Evolutionary conservation across 2,888 invertebrate genomes (phyloP).

Genomic region (Diadegma fenestrale): DNA sequence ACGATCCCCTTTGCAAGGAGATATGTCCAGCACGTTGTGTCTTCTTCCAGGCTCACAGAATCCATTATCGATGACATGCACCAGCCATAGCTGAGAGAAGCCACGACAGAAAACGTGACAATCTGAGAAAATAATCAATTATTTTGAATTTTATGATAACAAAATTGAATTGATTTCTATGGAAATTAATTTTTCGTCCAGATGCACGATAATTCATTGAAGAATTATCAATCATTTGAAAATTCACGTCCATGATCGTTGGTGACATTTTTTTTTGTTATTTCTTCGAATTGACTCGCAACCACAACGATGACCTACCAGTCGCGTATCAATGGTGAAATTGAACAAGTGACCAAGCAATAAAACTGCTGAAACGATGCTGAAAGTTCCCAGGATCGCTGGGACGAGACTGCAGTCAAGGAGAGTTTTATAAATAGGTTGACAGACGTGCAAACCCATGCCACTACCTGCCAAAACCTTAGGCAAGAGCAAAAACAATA

Average conservation of each 20-base stretch:
- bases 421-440: constrained; percentile 60
- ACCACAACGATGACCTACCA: constrained; percentile 29
- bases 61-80: constrained; percentile 70
- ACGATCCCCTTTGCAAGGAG: constrained; percentile 63
- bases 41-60: constrained; percentile 54
- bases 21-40: constrained; percentile 52
- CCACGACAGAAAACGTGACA: constrained; percentile 58
- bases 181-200: not conserved
- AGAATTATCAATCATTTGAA: not conserved
- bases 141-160: not conserved
- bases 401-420: constrained; percentile 68
- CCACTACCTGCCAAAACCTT: constrained; percentile 68
- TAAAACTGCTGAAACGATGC: constrained; percentile 67
- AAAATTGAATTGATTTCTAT: not conserved
- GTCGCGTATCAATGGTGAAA: constrained; percentile 36
- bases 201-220: not conserved
- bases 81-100: constrained; percentile 66
- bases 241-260: not conserved
- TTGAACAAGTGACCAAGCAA: constrained; percentile 64
- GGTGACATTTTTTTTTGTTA: not conserved
- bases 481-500: not conserved
- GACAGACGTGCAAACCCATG: constrained; percentile 66
- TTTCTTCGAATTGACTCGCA: not conserved
- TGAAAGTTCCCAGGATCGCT: constrained; percentile 68
- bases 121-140: constrained; percentile 49